These are phyloP conservation scores for Amblyornis subalaris DNA, from an alignment of 2,113 vertebrate genomes.

Conservation along the genomic window DNA sequence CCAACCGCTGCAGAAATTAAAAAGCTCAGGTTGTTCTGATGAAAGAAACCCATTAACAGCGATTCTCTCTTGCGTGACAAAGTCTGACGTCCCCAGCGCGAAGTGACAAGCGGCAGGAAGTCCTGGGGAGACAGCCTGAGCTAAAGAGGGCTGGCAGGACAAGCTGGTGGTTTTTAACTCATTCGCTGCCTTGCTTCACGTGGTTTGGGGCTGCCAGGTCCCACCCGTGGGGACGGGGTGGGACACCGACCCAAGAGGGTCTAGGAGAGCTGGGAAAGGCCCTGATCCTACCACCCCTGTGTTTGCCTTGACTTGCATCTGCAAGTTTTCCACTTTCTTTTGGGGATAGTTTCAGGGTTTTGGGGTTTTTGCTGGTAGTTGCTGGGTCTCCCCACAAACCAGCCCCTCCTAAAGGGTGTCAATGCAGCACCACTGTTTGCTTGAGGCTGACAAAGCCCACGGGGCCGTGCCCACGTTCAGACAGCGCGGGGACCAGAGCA, in stretches of 20 bases:
- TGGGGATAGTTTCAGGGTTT: background rate
- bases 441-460: background rate
- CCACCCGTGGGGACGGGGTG: rapidly evolving
- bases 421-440: background rate
- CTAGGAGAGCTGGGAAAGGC: background rate
- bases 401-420: background rate
- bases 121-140: constrained; percentile 33
- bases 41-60: constrained; percentile 60
- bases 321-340: background rate
- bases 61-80: constrained; percentile 56
- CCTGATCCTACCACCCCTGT: background rate
- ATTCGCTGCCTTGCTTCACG: background rate
- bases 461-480: background rate
- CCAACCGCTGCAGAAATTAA: constrained; percentile 56
- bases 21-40: constrained; percentile 58
- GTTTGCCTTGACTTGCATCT: background rate
- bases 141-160: background rate
- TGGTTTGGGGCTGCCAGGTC: background rate
- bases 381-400: background rate
- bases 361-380: background rate
- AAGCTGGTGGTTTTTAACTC: constrained; percentile 6
- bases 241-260: background rate
- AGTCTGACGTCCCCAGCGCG: constrained; percentile 24
- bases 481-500: rapidly evolving
- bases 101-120: constrained; percentile 55